phyloP scores from a whole-genome alignment of 2,888 invertebrate genomes.

The Eupithecia tripunctaria region DNA sequence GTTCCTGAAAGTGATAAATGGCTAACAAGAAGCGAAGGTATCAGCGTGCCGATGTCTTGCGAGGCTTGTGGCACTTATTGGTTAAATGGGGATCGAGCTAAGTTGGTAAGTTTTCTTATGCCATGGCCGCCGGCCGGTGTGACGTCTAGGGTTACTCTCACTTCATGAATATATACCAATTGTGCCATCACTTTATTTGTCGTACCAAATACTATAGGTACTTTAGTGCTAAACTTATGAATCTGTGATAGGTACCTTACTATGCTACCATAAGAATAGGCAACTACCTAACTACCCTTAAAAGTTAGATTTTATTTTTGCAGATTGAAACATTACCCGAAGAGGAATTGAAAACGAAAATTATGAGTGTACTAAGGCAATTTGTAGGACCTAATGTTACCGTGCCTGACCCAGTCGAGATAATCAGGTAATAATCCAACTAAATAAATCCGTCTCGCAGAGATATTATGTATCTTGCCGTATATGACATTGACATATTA shows the following conservation, averaged over 20 bases:
- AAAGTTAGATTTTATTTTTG: background rate
- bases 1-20: constrained; percentile 52
- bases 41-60: constrained; percentile 51
- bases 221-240: too few relatives aligned
- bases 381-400: constrained; percentile 62
- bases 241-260: too few relatives aligned
- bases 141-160: too few relatives aligned
- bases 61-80: constrained; percentile 55
- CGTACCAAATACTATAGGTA: too few relatives aligned
- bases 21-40: constrained; percentile 51
- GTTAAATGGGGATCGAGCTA: constrained; percentile 58
- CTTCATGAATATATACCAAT: too few relatives aligned
- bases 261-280: too few relatives aligned
- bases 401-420: constrained; percentile 66
- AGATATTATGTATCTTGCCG: too few relatives aligned
- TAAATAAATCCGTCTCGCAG: background rate
- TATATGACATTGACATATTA: too few relatives aligned
- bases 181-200: too few relatives aligned
- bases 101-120: constrained; percentile 45
- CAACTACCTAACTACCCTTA: too few relatives aligned
- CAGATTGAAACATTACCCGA: constrained; percentile 72
- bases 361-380: constrained; percentile 59
- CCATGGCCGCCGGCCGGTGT: too few relatives aligned
- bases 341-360: constrained; percentile 65
- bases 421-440: constrained; percentile 58